Evolutionary conservation across 2,797 vertebrate species (phyloP).

Genomic region (Sebastes matsubarae): DNA sequence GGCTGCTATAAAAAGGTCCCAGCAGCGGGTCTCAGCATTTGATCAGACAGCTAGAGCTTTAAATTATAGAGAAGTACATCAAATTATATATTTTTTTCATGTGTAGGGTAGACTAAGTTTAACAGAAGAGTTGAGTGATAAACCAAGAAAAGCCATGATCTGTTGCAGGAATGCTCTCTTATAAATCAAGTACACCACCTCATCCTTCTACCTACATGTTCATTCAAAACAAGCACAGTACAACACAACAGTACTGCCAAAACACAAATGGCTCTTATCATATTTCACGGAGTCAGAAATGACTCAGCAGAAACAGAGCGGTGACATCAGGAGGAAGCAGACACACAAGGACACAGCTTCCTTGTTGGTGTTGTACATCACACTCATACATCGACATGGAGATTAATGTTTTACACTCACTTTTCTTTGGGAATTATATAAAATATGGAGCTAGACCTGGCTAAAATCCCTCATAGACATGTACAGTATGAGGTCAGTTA

Average conservation of each 20-base stretch:
- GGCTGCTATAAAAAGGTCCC: background rate
- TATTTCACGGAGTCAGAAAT: background rate
- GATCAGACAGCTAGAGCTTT: background rate
- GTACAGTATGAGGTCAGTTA: background rate
- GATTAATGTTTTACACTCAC: background rate
- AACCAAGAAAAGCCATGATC: background rate
- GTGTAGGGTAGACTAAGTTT: background rate
- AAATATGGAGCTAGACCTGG: background rate
- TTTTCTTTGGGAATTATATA: background rate
- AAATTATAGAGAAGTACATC: background rate
- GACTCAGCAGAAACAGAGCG: conserved; percentile 24
- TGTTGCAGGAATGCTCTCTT: background rate
- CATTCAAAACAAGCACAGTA: background rate
- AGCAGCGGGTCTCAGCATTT: background rate
- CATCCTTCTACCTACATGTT: background rate
- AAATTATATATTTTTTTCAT: background rate
- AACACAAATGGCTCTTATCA: background rate
- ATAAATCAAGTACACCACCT: background rate
- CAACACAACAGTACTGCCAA: background rate
- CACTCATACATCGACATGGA: background rate
- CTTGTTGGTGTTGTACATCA: background rate
- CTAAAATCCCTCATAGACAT: background rate
- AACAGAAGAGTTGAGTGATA: background rate
- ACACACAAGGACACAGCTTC: background rate
- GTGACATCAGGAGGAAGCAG: background rate